phyloP scores from a whole-genome alignment of 2,888 invertebrate genomes.

The Idaea dimidiata region DNA sequence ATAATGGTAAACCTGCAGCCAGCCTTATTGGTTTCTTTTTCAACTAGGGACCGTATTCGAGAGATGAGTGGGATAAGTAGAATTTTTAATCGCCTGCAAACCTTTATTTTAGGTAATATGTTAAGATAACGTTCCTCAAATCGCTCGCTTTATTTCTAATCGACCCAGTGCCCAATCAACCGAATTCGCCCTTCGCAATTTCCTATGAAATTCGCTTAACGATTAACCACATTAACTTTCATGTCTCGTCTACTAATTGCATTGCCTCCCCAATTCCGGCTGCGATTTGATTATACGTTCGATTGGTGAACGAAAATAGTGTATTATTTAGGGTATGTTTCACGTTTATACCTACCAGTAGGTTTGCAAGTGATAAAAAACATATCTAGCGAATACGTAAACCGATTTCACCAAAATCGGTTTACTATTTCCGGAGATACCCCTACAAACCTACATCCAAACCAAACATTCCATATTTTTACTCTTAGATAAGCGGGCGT shows the following conservation, averaged over 20 bases:
- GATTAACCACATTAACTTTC: conserved; percentile 73
- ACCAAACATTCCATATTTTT: too few species aligned
- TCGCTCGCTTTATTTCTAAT: conserved; percentile 30
- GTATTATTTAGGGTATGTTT: conserved; percentile 36
- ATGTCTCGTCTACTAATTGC: conserved; percentile 70
- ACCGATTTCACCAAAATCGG: too few species aligned
- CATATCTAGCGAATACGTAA: too few species aligned
- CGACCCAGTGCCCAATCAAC: conserved; percentile 70
- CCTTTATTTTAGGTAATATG: too few species aligned
- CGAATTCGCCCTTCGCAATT: conserved; percentile 64
- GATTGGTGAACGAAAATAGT: conserved; percentile 46
- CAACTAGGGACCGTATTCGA: too few species aligned
- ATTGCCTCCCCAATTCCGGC: conserved; percentile 59
- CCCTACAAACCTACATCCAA: too few species aligned
- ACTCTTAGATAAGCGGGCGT: too few species aligned
- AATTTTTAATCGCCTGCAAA: background rate
- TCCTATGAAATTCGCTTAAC: conserved; percentile 68
- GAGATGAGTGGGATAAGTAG: too few species aligned
- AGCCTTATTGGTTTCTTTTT: too few species aligned
- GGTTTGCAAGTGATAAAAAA: background rate
- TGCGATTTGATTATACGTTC: conserved; percentile 59
- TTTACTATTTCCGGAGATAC: too few species aligned
- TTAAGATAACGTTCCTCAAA: background rate
- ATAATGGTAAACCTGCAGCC: too few species aligned
- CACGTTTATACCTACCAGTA: background rate